Conservation (phyloP, 2,113 vertebrate genomes). For the Pogonocichla stellata region DNA sequence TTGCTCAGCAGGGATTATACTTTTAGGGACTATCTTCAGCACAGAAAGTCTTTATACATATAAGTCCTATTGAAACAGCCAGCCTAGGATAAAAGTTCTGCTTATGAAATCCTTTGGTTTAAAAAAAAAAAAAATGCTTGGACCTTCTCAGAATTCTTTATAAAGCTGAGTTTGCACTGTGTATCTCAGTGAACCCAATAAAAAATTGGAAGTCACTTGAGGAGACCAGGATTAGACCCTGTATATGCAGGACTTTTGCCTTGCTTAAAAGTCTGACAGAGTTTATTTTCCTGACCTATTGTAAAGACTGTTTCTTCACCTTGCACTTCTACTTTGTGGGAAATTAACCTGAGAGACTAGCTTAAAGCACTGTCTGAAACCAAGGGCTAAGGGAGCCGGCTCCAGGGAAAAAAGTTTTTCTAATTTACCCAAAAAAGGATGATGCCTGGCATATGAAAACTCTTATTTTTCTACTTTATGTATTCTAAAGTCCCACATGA, state of each 20-base stretch:
- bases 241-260: background rate
- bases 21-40: background rate
- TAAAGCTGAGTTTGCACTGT: background rate
- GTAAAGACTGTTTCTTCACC: background rate
- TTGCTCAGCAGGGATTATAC: slow-evolving; percentile 25
- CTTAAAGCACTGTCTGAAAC: background rate
- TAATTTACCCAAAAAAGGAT: background rate
- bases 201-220: background rate
- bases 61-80: background rate
- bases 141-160: background rate
- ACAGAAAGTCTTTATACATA: background rate
- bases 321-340: background rate
- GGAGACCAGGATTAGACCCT: background rate
- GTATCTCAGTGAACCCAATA: background rate
- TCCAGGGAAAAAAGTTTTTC: background rate
- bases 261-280: background rate
- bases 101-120: slow-evolving; percentile 8
- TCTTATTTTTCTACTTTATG: background rate
- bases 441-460: background rate
- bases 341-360: background rate
- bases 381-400: background rate
- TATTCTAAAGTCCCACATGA: background rate
- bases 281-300: background rate
- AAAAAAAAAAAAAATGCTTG: background rate
- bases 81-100: slow-evolving; percentile 3